Evolutionary conservation across 2,113 vertebrate species (phyloP), one percentile per base, ranked within the genome.

Genomic region (Spilogale gracilis): DNA sequence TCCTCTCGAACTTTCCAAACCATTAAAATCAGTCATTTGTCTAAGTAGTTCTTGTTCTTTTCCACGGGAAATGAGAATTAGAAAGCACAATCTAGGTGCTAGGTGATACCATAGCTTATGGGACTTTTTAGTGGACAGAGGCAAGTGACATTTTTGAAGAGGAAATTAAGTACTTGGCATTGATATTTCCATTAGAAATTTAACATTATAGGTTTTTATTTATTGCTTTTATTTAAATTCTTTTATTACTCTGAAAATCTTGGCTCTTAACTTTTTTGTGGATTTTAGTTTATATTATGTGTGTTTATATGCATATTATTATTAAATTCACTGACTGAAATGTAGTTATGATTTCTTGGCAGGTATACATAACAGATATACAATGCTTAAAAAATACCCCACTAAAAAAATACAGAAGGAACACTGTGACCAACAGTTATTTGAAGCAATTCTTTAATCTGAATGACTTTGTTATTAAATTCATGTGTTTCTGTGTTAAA

Each of bases 201-300:
- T 76, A 82, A 92, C 23, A 58, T 27, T 83, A 30, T 6, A 60
- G 4, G 43, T 84, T 93, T 81, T 11, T 48, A 87, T 79, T 93
- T 45, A 60, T 4, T 32, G 30, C 2, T 4, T 32, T 80, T 58
- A 63, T 27, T 95, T 56, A 48, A 48, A 69, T 74, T 61, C 11
- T 13, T 63, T 81, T 63, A 73, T 83, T 94, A 78, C 8, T 27
- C 25, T 91, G 12, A 91, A 94, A 58, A 65, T 45, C 30, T 27
- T 82, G 38, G 9, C 4, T 89, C 7, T 56, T 84, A 58, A 56
- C 1, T 2, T 48, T 94, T 58, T 91, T 89, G 67, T 73, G 3
- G 2, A 63, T 82, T 97, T 85, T 93, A 87, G 94, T 45, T 91
- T 86, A 67, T 69, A n/a, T 83, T 73, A 73, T 60, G 4, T 79